Base-by-base conservation (phyloP, 1,140 invertebrate genomes). In the Micrasema longulum region DNA sequence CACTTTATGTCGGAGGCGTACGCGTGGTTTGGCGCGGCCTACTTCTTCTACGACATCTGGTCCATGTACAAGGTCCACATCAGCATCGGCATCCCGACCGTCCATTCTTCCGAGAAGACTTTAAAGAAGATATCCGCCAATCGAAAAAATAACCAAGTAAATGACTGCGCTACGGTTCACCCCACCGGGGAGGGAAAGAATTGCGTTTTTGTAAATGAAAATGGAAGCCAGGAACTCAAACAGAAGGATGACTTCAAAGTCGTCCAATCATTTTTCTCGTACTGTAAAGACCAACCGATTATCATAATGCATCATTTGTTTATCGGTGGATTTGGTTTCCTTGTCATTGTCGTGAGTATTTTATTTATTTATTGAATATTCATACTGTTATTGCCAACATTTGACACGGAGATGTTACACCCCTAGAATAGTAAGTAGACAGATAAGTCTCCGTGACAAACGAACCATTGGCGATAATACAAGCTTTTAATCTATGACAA, bases 31-130 rank as follows among this genome's bases (percentile, higher is more conserved):
- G 91, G 89, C 3, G 87, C 91, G 31, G 90, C 91, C 0, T 93
- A 93, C 79, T 93, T 93, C 78, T 86, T 91, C 79, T 92, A 92
- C 76, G 91, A 92, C 79, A 89, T 90, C 53, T 91, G 89, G 89
- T 91, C 88, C 1, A 91, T 91, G 89, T 91, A 90, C 73, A 85
- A 86, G 79, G 89, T 91, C 20, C 83, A 87, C 75, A 82, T 79
- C 11, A 80, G 81, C 63, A 83, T 82, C 74, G 80, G 82, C 10
- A 31, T 63, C 2, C 23, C 62, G 2, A 53, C 23, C 20, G 57
- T 68, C 20, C 53, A 71, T n/a, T 62, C 60, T 7, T 53, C 35
- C 20, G 69, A 75, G 43, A 75, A 70, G 41, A 53, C 53, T 9
- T 53, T 65, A 18, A 68, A 53, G 65, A 70, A 72, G 47, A 64